These are phyloP conservation scores for Etheostoma cragini DNA, from an alignment of 2,113 vertebrate genomes.

Conservation along the genomic window DNA sequence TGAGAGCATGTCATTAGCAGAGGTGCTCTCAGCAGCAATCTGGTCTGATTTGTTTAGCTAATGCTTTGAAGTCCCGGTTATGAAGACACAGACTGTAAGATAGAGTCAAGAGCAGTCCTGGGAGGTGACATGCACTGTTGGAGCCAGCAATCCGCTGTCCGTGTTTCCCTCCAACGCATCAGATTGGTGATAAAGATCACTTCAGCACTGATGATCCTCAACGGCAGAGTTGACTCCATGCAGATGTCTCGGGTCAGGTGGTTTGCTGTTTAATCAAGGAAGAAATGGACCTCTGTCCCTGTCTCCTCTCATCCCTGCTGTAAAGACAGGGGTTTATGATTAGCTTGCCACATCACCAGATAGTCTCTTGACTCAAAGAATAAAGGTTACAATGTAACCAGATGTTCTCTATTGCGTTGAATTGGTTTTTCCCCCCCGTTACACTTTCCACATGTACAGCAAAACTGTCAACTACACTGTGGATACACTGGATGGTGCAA, in stretches of 20 bases:
- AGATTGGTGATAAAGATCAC: slow-evolving; percentile 47
- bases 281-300: background rate
- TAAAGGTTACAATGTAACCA: background rate
- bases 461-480: background rate
- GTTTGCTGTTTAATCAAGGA: slow-evolving; percentile 41
- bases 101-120: slow-evolving; percentile 29
- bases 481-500: background rate
- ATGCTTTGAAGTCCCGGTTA: slow-evolving; percentile 37
- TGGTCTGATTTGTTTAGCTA: slow-evolving; percentile 64
- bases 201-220: slow-evolving; percentile 45
- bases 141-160: slow-evolving; percentile 52
- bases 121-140: slow-evolving; percentile 23
- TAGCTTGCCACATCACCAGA: slow-evolving; percentile 20
- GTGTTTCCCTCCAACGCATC: slow-evolving; percentile 42
- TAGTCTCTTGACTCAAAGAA: slow-evolving; percentile 10
- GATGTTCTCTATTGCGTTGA: slow-evolving; percentile 14
- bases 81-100: slow-evolving; percentile 26
- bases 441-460: background rate
- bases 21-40: slow-evolving; percentile 53
- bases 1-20: slow-evolving; percentile 19
- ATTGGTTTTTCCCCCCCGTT: background rate
- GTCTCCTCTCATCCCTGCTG: background rate
- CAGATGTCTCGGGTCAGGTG: slow-evolving; percentile 27
- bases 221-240: slow-evolving; percentile 29
- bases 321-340: slow-evolving; percentile 18